Evolutionary conservation across 2,888 invertebrate species (phyloP), one percentile per base, ranked within the genome.

Genomic region (Microchrysa polita): DNA sequence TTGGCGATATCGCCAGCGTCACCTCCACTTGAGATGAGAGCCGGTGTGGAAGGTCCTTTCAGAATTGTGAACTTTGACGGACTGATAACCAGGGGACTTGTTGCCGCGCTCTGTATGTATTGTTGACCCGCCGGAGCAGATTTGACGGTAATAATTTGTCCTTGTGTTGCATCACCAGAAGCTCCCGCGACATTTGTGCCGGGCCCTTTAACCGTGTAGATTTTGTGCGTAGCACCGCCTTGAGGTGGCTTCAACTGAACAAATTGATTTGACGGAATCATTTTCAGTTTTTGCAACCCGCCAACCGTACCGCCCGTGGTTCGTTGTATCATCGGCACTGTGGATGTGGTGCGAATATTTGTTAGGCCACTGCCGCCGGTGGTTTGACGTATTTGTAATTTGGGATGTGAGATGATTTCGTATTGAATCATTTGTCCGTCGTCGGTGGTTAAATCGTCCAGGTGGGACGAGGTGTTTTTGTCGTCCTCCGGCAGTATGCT

Each of bases 211-310:
- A 84, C 80, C 0, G 83, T 82, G 67, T 84, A 85, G 52, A 84
- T 81, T 69, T 84, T 85, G 27, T 80, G 81, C 75, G 83, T 81
- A n/a, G n/a, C n/a, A 14, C 80, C 80, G 10, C 34, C 48, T 72
- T 77, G 76, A 74, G 80, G 79, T 4, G 82, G 79, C 74, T 85
- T 85, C 0, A 85, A 74, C 57, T 85, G 84, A 1, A 85, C 80
- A 77, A 85, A 83, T 75, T 85, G 84, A 76, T 80, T 83, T 5
- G 83, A 78, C 0, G 84, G 82, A 75, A 85, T 81, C 81, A 84
- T 82, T 80, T 85, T 85, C 18, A 85, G 82, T 76, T 84, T 84
- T 61, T 76, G 77, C 40, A 63, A 27, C 10, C 60, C 22, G 10
- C 48, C 48, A 7, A 22, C 12, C 12, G 52, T n/a, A 5, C 23